Evolutionary conservation across 1,140 invertebrate species (phyloP).

Genomic region (Venustaconcha ellipsiformis): DNA sequence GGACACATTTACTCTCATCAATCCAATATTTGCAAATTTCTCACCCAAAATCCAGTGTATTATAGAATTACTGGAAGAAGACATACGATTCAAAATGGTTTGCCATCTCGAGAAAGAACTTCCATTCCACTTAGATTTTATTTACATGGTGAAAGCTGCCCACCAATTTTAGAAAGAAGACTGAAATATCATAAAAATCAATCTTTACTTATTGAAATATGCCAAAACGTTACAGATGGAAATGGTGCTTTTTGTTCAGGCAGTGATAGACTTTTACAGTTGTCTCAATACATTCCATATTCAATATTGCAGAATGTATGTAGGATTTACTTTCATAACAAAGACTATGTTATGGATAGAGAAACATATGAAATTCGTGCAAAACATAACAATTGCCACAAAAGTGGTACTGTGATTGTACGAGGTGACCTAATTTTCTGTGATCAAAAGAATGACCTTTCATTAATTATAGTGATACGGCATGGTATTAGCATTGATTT

Average conservation of each 20-base stretch:
- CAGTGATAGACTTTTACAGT: slow-evolving; percentile 14
- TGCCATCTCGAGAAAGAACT: too few relatives aligned
- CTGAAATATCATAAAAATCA: background rate
- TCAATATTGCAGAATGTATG: slow-evolving; percentile 16
- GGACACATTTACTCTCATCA: too few relatives aligned
- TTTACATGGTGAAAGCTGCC: too few relatives aligned
- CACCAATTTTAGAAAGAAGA: too few relatives aligned
- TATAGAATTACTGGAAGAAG: slow-evolving; percentile 31
- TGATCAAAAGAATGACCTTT: background rate
- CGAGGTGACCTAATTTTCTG: slow-evolving; percentile 10
- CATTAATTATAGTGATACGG: too few relatives aligned
- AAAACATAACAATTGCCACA: slow-evolving; percentile 17
- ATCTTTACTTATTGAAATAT: slow-evolving; percentile 18
- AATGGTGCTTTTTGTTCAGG: slow-evolving; percentile 26
- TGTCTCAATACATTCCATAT: slow-evolving; percentile 35
- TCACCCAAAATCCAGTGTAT: slow-evolving; percentile 32
- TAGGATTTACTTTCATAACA: slow-evolving; percentile 5
- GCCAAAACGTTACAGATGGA: slow-evolving; percentile 21
- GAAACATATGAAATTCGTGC: slow-evolving; percentile 11
- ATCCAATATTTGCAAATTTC: slow-evolving; percentile 9
- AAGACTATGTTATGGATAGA: slow-evolving; percentile 2
- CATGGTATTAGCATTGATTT: too few relatives aligned
- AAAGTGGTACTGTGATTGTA: slow-evolving; percentile 5
- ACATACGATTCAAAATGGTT: slow-evolving; percentile 7
- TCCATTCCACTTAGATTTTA: too few relatives aligned